Evolutionary conservation across 30 jellyfish, hydroid and myxozoan species (phyloP), one percentile per base, ranked within the genome.

Genomic region (Turritopsis dohrnii): DNA sequence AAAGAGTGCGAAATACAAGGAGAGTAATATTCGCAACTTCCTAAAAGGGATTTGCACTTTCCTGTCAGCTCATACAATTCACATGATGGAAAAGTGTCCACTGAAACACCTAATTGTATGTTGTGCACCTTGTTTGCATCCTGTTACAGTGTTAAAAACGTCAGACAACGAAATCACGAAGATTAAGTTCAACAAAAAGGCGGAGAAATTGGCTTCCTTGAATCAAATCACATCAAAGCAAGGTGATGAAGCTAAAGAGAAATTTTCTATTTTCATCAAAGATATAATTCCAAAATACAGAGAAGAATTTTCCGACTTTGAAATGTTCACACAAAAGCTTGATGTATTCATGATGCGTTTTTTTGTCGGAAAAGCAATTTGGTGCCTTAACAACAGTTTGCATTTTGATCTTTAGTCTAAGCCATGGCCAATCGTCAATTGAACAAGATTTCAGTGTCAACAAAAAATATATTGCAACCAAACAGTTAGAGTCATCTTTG

Each of bases 381-480:
- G 22, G 18, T 13, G 19, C 84, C 21, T 29, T 76, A 16, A 16
- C 21, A 17, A 29, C 16, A 24, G 26, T 76, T 76, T 76, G 77
- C 26, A 76, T 24, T 22, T 17, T 76, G 21, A 76, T 76, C 21
- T 76, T 76, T 24, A 21, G 84, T 31, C 79, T 76, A 13, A 76
- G 84, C 25, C 84, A 76, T 76, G 84, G 84, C 21, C 84, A 76
- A 76, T 76, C 79, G 13, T 79, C 84, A 20, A 76, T 76, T 29
- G 84, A 76, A 29, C 84, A 79, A 13, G 84, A 79, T 20, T 76
- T 76, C 79, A 76, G 29, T 13, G 84, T 79, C 19, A 76, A 76
- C 79, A 76, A 76, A 29, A 79, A 76, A 29, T 76, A 13, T 22
- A 76, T 76, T 17, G 25, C 16, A 21, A 25, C 13, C 19, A 76